These are phyloP conservation scores for Galaxea fascicularis DNA, from an alignment of 92 coral and sea anemone species.

Conservation along the genomic window DNA sequence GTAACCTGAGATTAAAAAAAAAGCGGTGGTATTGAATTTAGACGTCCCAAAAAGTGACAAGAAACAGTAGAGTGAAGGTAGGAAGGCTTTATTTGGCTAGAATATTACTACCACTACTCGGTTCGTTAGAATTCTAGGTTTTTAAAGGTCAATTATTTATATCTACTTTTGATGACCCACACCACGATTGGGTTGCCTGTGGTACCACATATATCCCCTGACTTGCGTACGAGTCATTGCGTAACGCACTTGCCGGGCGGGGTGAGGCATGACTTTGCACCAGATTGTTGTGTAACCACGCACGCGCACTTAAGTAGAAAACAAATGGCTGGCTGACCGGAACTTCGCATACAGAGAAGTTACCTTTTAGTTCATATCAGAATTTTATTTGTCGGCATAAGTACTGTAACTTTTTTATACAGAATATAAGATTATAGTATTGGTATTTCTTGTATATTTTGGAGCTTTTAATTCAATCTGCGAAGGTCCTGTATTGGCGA, in stretches of 20 bases:
- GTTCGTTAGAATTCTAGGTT: no score
- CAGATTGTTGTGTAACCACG: slow-evolving; percentile 33
- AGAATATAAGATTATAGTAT: slow-evolving; percentile 1
- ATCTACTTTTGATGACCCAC: no score
- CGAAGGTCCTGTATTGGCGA: slow-evolving; percentile 2
- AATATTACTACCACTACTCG: no score
- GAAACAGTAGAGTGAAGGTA: no score
- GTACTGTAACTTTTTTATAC: background rate
- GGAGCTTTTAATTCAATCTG: slow-evolving; percentile 1
- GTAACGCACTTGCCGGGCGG: slow-evolving; percentile 26
- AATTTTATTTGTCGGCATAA: background rate
- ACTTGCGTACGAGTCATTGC: background rate
- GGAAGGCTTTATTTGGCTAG: no score
- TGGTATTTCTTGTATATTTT: slow-evolving; percentile 1
- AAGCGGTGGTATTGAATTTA: no score
- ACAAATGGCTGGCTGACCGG: slow-evolving; percentile 41
- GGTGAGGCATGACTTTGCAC: slow-evolving; percentile 35
- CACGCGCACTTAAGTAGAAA: slow-evolving; percentile 31
- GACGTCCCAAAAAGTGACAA: no score
- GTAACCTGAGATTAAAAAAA: no score
- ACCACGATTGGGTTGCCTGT: no score
- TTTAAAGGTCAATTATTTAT: no score
- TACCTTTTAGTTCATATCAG: background rate
- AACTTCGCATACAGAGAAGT: background rate
- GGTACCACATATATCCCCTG: no score